phyloP scores from a whole-genome alignment of 2,113 vertebrate genomes.

The Nettapus auritus region DNA sequence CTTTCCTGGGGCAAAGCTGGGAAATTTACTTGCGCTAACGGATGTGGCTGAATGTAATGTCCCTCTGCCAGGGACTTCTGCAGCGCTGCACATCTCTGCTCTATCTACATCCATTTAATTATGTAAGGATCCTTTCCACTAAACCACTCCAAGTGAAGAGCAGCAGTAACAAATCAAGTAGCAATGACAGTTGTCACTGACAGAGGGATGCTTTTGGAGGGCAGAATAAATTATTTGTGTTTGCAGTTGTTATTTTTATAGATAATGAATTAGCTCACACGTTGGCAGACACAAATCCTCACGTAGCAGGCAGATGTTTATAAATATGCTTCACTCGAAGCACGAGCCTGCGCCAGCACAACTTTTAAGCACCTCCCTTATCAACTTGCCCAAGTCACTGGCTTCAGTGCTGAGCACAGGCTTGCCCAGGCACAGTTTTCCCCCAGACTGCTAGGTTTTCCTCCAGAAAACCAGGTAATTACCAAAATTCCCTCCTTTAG shows the following conservation, averaged over 20 bases:
- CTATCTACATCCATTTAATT: neutral
- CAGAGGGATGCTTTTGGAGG: neutral
- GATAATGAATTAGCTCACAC: neutral
- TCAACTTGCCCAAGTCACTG: neutral
- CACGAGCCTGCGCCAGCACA: neutral
- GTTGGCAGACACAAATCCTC: neutral
- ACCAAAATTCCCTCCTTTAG: neutral
- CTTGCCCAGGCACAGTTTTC: neutral
- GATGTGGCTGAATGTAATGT: neutral
- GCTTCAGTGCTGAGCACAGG: neutral
- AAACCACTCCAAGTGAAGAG: neutral
- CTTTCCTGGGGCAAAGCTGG: slow-evolving; percentile 49
- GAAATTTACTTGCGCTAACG: slow-evolving; percentile 1
- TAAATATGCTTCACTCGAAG: neutral
- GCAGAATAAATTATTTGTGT: neutral
- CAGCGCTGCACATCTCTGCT: neutral
- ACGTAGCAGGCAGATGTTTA: neutral
- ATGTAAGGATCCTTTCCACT: neutral
- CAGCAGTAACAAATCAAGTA: neutral
- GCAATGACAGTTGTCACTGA: neutral
- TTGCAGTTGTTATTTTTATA: neutral
- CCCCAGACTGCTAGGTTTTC: neutral
- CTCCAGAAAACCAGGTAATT: neutral
- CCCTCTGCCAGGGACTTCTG: neutral
- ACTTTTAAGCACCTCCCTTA: fast-evolving